Evolutionary conservation across 1,140 invertebrate genomes (phyloP).

Genomic region (Diuraphis noxia): DNA sequence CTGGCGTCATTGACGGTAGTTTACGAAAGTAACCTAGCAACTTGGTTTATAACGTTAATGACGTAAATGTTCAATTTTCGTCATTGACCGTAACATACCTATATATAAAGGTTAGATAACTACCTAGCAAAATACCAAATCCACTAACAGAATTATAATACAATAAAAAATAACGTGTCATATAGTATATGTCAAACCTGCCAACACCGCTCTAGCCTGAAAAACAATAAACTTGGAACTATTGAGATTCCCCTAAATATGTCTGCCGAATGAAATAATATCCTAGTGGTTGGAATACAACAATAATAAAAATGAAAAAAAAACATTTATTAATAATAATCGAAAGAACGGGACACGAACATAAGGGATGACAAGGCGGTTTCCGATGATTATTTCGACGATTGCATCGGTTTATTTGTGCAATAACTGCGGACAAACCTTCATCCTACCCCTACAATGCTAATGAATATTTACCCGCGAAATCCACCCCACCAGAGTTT

Average conservation of each 20-base stretch:
- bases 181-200: neutral
- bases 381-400: conserved; percentile 52
- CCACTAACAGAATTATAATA: neutral
- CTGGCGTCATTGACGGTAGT: no score
- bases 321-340: conserved; percentile 30
- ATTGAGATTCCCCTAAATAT: neutral
- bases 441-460: neutral
- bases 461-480: conserved; percentile 52
- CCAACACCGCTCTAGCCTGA: neutral
- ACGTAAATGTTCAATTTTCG: no score
- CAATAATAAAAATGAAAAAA: conserved; percentile 43
- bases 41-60: no score
- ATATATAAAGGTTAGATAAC: no score
- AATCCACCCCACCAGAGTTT: conserved; percentile 35
- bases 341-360: conserved; percentile 35
- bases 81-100: no score
- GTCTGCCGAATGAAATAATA: conserved; percentile 24
- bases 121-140: no score
- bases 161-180: neutral
- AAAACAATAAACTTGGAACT: neutral
- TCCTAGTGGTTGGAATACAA: neutral
- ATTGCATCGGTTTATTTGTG: conserved; percentile 48
- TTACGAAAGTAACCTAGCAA: no score
- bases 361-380: conserved; percentile 53
- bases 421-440: conserved; percentile 42